phyloP scores from a whole-genome alignment of 2,888 invertebrate genomes.

The Odontomyia ornata region DNA sequence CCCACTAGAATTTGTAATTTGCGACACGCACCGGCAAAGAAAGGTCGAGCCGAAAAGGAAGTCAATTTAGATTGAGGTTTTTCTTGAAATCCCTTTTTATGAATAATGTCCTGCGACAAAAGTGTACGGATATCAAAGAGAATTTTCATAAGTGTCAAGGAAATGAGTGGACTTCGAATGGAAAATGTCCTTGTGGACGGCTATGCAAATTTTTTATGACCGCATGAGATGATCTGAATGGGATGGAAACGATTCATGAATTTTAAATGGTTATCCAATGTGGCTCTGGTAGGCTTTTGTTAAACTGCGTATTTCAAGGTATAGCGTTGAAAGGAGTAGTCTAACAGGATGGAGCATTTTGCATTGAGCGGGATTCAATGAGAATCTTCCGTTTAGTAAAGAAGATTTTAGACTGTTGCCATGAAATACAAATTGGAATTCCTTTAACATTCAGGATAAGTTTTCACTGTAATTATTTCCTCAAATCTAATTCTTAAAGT shows the following conservation, averaged over 20 bases:
- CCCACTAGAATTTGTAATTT: background rate
- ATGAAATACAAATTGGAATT: too few species aligned
- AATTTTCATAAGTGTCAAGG: constrained; percentile 27
- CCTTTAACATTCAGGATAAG: too few species aligned
- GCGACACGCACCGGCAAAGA: background rate
- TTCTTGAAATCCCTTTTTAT: constrained; percentile 31
- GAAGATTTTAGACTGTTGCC: too few species aligned
- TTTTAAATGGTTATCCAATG: constrained; percentile 9
- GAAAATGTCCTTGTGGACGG: background rate
- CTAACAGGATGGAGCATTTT: too few species aligned
- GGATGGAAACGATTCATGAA: constrained; percentile 7
- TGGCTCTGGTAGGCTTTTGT: background rate
- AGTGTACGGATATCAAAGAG: background rate
- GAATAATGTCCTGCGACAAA: constrained; percentile 22
- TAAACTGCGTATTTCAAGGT: too few species aligned
- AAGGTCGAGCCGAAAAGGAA: constrained; percentile 17
- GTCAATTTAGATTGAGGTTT: constrained; percentile 31
- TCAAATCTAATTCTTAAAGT: too few species aligned
- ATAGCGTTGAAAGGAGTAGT: too few species aligned
- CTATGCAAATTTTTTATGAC: background rate
- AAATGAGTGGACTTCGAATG: constrained; percentile 1
- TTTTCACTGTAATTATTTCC: too few species aligned
- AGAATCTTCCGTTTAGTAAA: too few species aligned
- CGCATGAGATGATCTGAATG: background rate
- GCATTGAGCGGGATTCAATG: too few species aligned